Conservation (phyloP, 2,113 vertebrate species). For the Vimba vimba region DNA sequence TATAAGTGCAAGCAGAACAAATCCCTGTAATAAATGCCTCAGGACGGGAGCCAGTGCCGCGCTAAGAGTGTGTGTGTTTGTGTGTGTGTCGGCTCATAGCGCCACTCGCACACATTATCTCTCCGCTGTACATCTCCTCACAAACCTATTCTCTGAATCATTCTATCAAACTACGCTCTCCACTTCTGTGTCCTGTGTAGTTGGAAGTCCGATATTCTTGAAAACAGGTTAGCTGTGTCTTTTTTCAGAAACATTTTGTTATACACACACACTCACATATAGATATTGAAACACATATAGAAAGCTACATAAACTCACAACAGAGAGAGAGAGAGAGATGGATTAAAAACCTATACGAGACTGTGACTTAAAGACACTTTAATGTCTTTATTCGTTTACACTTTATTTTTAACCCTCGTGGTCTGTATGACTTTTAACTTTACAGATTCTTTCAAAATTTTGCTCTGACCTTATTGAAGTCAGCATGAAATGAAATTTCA, state of each 20-base stretch:
- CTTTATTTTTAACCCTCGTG: not conserved
- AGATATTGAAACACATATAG: not conserved
- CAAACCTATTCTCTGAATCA: not conserved
- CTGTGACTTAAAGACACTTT: constrained; percentile 55
- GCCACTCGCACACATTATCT: constrained; percentile 48
- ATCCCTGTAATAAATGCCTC: constrained; percentile 56
- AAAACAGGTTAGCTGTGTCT: constrained; percentile 25
- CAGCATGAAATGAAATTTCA: not conserved
- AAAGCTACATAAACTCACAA: constrained; percentile 11
- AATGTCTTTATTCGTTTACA: not conserved
- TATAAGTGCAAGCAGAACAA: constrained; percentile 59
- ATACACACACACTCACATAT: not conserved
- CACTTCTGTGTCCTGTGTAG: not conserved
- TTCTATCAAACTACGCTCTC: constrained; percentile 18
- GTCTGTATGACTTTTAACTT: not conserved
- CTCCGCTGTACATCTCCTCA: constrained; percentile 43
- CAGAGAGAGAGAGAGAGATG: constrained; percentile 59
- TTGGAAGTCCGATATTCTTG: not conserved
- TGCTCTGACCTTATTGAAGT: not conserved
- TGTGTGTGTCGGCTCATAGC: constrained; percentile 31
- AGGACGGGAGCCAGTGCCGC: constrained; percentile 41
- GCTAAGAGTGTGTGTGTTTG: not conserved
- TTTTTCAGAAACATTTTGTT: constrained; percentile 27
- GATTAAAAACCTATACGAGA: constrained; percentile 60
- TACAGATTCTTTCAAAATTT: not conserved